phyloP scores from a whole-genome alignment of 2,797 vertebrate genomes.

The Merluccius polli region DNA sequence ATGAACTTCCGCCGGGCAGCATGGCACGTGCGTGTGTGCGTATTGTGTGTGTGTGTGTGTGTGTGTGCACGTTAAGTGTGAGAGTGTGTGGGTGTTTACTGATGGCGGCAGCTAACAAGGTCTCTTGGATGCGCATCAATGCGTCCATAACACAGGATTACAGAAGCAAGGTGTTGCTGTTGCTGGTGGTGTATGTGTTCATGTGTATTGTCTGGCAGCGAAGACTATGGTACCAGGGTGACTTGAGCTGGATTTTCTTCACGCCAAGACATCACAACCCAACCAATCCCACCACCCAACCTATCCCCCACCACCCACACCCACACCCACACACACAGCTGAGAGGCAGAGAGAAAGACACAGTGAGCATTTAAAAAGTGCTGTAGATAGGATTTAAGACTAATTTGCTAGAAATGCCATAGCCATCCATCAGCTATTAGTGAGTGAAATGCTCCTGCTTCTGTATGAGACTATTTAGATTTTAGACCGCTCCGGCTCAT shows the following conservation, averaged over 20 bases:
- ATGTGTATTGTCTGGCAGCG: not conserved
- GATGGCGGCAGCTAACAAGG: not conserved
- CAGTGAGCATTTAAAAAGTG: slow-evolving; percentile 17
- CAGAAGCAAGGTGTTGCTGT: not conserved
- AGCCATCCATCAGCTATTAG: not conserved
- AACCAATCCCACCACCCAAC: not conserved
- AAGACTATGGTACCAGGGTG: not conserved
- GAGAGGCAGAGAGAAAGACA: slow-evolving; percentile 25
- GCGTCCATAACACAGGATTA: not conserved
- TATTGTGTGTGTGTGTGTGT: too few species aligned
- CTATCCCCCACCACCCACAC: too few species aligned
- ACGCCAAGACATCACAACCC: too few species aligned
- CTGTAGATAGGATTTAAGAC: not conserved
- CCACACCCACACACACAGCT: not conserved
- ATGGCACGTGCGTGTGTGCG: not conserved
- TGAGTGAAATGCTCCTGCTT: not conserved
- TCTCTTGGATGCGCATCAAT: not conserved
- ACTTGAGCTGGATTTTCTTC: not conserved
- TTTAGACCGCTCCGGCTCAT: not conserved
- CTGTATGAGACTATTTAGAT: not conserved
- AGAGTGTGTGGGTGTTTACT: not conserved
- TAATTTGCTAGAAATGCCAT: not conserved
- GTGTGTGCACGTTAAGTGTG: not conserved
- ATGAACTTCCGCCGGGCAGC: not conserved
- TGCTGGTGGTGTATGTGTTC: not conserved